These are phyloP conservation scores for Drosophila melanosoma DNA, from an alignment of 2,888 invertebrate species.

Conservation along the genomic window DNA sequence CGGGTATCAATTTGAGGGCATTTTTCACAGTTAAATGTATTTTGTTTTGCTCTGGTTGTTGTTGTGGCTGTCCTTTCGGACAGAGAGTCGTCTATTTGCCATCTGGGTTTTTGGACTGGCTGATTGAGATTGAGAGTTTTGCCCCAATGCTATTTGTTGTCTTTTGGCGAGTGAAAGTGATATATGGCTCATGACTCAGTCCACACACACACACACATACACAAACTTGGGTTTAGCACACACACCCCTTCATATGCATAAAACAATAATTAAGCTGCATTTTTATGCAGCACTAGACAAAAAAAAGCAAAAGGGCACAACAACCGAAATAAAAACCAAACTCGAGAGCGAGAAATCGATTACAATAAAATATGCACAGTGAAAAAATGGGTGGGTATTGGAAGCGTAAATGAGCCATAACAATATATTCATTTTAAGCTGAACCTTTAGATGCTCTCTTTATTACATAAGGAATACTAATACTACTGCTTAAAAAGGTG, in stretches of 20 bases:
- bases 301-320: slow-evolving; percentile 64
- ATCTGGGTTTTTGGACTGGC: slow-evolving; percentile 51
- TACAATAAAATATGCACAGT: slow-evolving; percentile 24
- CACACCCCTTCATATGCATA: slow-evolving; percentile 74
- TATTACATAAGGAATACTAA: neutral
- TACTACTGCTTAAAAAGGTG: neutral
- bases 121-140: slow-evolving; percentile 77
- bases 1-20: slow-evolving; percentile 29
- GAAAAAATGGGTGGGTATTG: slow-evolving; percentile 12
- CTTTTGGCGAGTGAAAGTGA: slow-evolving; percentile 73
- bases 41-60: slow-evolving; percentile 1
- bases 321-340: slow-evolving; percentile 46
- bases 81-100: slow-evolving; percentile 33
- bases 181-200: slow-evolving; percentile 74
- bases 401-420: neutral
- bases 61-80: slow-evolving; percentile 39
- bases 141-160: slow-evolving; percentile 38
- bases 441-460: neutral
- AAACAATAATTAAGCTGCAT: slow-evolving; percentile 75
- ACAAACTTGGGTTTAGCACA: slow-evolving; percentile 17
- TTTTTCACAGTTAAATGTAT: slow-evolving; percentile 53
- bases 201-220: slow-evolving; percentile 31
- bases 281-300: slow-evolving; percentile 67
- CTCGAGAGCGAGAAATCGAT: slow-evolving; percentile 33
- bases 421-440: neutral